phyloP scores from a whole-genome alignment of 1,140 invertebrate genomes.

The Sycophila sp. region DNA sequence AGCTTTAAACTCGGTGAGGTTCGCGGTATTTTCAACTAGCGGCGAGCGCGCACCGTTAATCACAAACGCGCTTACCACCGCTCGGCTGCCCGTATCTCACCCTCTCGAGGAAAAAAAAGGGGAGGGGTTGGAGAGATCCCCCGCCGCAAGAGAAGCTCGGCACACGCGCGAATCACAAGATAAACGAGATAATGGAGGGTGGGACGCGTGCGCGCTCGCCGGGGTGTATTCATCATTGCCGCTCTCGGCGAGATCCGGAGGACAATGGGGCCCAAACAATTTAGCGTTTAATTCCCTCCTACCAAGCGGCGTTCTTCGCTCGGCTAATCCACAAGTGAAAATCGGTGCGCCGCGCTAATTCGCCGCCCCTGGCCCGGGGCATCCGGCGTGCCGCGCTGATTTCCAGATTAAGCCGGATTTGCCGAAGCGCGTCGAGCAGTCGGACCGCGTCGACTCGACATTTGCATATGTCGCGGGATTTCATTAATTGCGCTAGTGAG shows the following conservation, averaged over 20 bases:
- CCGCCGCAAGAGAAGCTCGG: too few relatives aligned
- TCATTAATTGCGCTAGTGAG: conserved; percentile 31
- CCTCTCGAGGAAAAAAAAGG: neutral
- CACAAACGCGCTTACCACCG: neutral
- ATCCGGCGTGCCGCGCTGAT: conserved; percentile 1
- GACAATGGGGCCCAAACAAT: conserved; percentile 29
- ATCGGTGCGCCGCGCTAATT: conserved; percentile 30
- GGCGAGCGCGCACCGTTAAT: conserved; percentile 4
- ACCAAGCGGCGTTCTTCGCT: neutral
- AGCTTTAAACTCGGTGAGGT: neutral
- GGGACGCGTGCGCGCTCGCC: neutral
- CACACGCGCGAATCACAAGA: neutral
- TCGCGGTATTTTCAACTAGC: neutral
- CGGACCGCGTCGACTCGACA: neutral
- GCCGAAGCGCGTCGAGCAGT: neutral
- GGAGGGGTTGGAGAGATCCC: too few relatives aligned
- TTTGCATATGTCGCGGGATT: conserved; percentile 39
- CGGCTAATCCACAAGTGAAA: conserved; percentile 31
- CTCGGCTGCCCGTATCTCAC: too few relatives aligned
- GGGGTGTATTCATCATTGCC: conserved; percentile 6
- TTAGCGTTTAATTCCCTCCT: conserved; percentile 13
- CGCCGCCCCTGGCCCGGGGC: conserved; percentile 16
- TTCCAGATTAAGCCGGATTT: conserved; percentile 17
- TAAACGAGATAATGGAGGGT: neutral
- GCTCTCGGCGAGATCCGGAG: neutral